Conservation (phyloP, 2,113 vertebrate species). For the Sorex araneus region DNA sequence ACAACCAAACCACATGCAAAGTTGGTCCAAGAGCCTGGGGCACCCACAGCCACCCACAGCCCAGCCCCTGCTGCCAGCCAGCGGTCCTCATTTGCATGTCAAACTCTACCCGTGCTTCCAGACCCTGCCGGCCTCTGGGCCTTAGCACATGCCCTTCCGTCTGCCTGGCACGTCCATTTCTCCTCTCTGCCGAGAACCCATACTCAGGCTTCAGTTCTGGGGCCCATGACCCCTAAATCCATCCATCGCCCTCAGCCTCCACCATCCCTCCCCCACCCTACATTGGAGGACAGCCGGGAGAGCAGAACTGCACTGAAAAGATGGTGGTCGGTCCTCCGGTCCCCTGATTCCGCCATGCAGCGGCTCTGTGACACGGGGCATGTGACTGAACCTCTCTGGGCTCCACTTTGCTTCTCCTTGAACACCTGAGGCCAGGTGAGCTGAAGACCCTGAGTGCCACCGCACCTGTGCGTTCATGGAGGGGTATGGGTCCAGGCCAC, state of each 20-base stretch:
- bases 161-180: not conserved
- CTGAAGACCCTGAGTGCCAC: too few relatives aligned
- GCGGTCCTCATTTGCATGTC: not conserved
- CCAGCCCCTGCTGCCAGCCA: not conserved
- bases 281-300: not conserved
- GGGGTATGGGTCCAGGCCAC: not conserved
- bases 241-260: not conserved
- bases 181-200: not conserved
- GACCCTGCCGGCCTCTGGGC: not conserved
- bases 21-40: not conserved
- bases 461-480: not conserved
- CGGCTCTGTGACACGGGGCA: not conserved
- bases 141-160: not conserved
- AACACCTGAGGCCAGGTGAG: not conserved
- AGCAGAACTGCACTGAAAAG: not conserved
- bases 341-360: not conserved
- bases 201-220: not conserved
- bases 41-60: not conserved
- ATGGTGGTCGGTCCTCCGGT: not conserved
- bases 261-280: not conserved
- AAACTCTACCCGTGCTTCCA: not conserved
- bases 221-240: not conserved
- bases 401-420: not conserved
- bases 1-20: not conserved
- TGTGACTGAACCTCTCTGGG: not conserved